Percentiles rank a stretch among this genome's conserved stretches.
phyloP scores from a whole-genome alignment of 2,113 vertebrate genomes.

The Lamprotornis superbus region DNA sequence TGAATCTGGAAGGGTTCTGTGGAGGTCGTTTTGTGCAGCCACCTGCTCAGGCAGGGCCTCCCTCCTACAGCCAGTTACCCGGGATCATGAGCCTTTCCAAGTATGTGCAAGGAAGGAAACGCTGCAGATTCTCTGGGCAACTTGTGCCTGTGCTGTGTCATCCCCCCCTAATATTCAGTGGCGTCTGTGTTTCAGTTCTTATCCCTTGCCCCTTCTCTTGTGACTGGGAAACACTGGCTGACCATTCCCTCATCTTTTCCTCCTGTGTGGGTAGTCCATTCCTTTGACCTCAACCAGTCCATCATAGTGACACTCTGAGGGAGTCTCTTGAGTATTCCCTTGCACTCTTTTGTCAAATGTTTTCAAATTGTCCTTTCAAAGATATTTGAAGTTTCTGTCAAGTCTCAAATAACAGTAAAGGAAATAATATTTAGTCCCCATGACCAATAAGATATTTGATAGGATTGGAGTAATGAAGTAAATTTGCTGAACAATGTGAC shows the following conservation, averaged over 20 bases:
- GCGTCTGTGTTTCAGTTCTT: neutral
- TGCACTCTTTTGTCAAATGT: neutral
- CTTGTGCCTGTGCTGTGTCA: neutral
- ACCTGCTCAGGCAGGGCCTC: neutral
- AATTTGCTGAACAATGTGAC: neutral
- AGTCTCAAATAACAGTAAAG: neutral
- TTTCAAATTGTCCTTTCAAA: neutral
- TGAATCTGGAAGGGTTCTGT: neutral
- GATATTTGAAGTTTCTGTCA: neutral
- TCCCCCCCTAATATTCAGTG: neutral
- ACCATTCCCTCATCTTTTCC: neutral
- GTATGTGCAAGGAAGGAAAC: neutral
- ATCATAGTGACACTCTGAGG: neutral
- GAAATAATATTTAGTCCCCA: neutral
- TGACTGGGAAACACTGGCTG: neutral
- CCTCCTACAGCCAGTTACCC: neutral
- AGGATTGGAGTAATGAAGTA: neutral
- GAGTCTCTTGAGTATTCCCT: neutral
- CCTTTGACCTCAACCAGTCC: neutral
- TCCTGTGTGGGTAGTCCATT: rapidly evolving
- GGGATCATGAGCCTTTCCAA: rapidly evolving
- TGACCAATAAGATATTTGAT: neutral
- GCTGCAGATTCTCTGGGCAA: neutral
- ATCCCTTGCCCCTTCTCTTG: neutral
- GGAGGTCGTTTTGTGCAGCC: neutral